Conservation (phyloP, 2,888 invertebrate genomes). For the Heliothis peltigera region DNA sequence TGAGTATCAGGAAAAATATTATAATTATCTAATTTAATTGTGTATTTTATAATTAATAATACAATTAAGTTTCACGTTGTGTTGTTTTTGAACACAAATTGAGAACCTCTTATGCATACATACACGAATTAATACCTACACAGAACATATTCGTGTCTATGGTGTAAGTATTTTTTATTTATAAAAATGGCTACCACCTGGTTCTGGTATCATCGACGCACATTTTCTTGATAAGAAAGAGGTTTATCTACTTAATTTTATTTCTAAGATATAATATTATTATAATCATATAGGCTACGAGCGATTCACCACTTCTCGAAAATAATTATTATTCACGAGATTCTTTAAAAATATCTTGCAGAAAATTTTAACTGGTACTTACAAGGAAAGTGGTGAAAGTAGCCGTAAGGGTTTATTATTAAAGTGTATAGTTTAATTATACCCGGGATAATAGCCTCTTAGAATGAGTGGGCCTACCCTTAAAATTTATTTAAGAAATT, state of each 20-base stretch:
- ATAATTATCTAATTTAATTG: conserved; percentile 18
- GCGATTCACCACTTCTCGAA: not conserved
- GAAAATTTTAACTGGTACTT: not conserved
- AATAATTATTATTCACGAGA: too few relatives aligned
- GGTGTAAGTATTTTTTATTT: not conserved
- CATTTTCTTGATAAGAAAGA: conserved; percentile 42
- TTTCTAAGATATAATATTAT: conserved; percentile 12
- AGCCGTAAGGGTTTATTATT: too few relatives aligned
- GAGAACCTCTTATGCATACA: not conserved
- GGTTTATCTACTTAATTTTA: conserved; percentile 5
- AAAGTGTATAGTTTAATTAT: too few relatives aligned
- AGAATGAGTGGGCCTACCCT: too few relatives aligned
- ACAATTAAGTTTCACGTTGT: conserved; percentile 2
- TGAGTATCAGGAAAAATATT: conserved; percentile 46
- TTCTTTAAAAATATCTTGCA: not conserved
- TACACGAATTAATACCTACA: conserved; percentile 12
- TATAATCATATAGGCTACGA: conserved; percentile 23
- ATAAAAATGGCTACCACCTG: conserved; percentile 10
- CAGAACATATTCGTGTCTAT: conserved; percentile 5
- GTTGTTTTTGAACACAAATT: conserved; percentile 16
- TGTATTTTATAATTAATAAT: conserved; percentile 7
- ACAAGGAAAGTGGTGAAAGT: not conserved
- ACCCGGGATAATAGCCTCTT: too few relatives aligned
- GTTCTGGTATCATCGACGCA: conserved; percentile 44
- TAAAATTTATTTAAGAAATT: too few relatives aligned